phyloP scores from a whole-genome alignment of 2,797 vertebrate genomes.

The Sebastes vulpes region DNA sequence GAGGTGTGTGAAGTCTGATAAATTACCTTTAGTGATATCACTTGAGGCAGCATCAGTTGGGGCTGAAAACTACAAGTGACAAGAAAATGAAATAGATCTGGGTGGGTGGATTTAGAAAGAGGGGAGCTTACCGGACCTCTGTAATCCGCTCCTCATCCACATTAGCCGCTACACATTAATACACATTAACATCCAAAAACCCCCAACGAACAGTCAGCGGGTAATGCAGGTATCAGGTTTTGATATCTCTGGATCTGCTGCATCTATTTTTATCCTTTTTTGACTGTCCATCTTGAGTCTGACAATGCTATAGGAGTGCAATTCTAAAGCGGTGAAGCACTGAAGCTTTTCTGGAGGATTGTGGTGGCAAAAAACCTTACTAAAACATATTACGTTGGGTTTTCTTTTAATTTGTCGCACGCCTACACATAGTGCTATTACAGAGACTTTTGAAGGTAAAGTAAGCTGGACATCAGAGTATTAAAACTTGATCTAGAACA shows the following conservation, averaged over 20 bases:
- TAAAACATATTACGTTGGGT: background rate
- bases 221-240: background rate
- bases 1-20: background rate
- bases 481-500: slow-evolving; percentile 12
- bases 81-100: no score
- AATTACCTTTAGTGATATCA: background rate
- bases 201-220: background rate
- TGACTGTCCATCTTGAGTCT: background rate
- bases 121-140: background rate
- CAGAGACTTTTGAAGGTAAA: background rate
- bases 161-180: background rate
- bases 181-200: background rate
- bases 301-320: background rate
- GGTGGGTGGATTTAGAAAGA: background rate
- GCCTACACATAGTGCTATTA: no score
- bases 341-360: background rate
- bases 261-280: no score
- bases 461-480: slow-evolving; percentile 3
- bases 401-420: background rate
- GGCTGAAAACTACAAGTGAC: no score
- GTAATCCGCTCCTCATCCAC: background rate
- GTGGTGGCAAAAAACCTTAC: background rate
- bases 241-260: background rate
- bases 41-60: background rate
- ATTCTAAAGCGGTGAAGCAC: background rate